These are phyloP conservation scores for Callosobruchus maculatus DNA, from an alignment of 2,888 invertebrate species.

Conservation along the genomic window DNA sequence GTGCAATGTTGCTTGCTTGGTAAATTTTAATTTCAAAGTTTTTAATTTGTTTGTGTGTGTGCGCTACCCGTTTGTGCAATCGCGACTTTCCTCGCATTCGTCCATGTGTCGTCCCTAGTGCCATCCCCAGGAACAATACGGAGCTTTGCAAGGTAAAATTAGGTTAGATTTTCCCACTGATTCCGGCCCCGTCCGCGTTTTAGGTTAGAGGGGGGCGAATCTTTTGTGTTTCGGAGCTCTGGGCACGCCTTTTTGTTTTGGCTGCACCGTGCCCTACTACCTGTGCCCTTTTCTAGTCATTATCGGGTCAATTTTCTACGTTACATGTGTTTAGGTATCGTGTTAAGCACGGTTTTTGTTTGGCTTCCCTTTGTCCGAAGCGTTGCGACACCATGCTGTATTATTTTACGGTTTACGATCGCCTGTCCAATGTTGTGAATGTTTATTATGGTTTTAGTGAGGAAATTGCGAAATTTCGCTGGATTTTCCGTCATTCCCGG, in stretches of 20 bases:
- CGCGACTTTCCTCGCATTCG: background rate
- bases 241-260: background rate
- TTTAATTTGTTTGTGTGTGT: conserved; percentile 48
- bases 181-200: background rate
- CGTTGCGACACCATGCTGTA: background rate
- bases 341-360: background rate
- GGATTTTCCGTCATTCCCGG: background rate
- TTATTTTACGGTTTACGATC: background rate
- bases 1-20: conserved; percentile 55
- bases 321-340: background rate
- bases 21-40: conserved; percentile 46
- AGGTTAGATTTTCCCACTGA: background rate
- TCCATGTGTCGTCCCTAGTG: background rate
- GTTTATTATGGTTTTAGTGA: background rate
- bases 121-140: background rate
- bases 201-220: background rate
- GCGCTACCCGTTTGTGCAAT: conserved; percentile 1
- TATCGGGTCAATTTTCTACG: background rate
- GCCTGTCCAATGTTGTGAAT: background rate
- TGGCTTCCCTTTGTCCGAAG: background rate
- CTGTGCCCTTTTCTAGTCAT: background rate
- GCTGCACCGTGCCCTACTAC: background rate
- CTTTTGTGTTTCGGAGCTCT: background rate
- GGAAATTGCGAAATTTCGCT: background rate
- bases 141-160: background rate